A percentile compares a stretch with the other conserved stretches of the same genome.
Evolutionary conservation across 2,113 vertebrate genomes (phyloP).

Genomic region (Megaceryle maxima): DNA sequence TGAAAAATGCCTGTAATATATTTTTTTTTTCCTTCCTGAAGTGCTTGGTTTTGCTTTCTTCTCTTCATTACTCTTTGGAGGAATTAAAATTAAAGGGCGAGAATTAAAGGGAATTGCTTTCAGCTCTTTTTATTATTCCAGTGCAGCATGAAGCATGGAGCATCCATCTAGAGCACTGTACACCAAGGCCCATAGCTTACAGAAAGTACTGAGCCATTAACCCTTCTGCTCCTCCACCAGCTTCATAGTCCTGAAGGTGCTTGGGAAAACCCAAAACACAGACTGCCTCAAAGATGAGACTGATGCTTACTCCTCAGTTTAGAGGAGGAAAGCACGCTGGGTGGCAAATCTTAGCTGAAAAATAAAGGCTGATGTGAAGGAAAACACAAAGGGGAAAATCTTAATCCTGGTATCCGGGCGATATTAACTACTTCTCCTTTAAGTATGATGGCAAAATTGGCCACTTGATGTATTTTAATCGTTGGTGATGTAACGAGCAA

Average conservation of each 20-base stretch:
- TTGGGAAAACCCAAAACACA: neutral
- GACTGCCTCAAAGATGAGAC: neutral
- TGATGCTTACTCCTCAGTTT: neutral
- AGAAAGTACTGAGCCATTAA: neutral
- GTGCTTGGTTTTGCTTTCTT: neutral
- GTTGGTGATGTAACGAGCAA: rapidly evolving
- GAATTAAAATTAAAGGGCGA: neutral
- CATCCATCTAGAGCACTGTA: neutral
- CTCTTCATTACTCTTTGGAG: neutral
- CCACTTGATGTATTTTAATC: neutral
- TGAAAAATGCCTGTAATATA: neutral
- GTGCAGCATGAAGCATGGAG: neutral
- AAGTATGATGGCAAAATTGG: neutral
- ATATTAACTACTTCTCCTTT: neutral
- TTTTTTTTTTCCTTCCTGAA: neutral
- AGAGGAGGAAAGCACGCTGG: neutral
- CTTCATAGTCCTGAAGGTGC: neutral
- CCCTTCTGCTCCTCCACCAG: neutral
- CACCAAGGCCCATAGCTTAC: neutral
- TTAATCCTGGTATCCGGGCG: neutral
- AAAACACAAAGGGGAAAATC: neutral
- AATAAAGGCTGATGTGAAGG: neutral
- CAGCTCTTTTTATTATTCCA: neutral
- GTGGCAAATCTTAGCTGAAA: neutral
- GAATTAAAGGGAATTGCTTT: neutral